Evolutionary conservation across 92 coral and sea anemone species (phyloP), one percentile per base, ranked within the genome.

Genomic region (Epizoanthus scotinus): DNA sequence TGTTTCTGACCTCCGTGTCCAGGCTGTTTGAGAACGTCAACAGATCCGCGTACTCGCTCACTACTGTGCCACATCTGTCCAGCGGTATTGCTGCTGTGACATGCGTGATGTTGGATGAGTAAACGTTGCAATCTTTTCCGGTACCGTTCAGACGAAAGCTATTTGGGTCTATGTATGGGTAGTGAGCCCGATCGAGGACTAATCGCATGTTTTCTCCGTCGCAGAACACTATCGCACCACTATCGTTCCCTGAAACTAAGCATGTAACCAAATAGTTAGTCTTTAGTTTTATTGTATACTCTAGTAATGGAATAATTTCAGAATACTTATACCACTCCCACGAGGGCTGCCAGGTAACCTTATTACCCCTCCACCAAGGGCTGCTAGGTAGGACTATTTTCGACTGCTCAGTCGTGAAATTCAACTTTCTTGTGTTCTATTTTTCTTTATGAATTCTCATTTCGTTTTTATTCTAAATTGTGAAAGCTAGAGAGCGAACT

Each of bases 71-170:
- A 67, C 97, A 92, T 0, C 84, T 53, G n/a, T 86, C 92, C 81
- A 92, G 94, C 50, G 94, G 90, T 66, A 94, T 89, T 56, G 88
- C 64, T 59, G 91, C 87, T 34, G 88, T 26, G 84, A 92, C 90
- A 62, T 91, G 72, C 70, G 92, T 83, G 27, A 19, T 20, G 87
- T 90, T 92, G 13, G 81, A 28, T 26, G 72, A 85, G 8, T 63
- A 19, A 3, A 71, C 83, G 12, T 82, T 80, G 71, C 97, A 92
- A 2, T 58, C 52, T 5, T 67, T 42, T 24, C 80, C 97, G 2
- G 88, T 75, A 3, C 22, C 55, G 28, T 89, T 92, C 38, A 92
- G 82, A 14, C 49, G 85, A 34, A 92, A 84, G n/a, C 86, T 69
- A 0, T 73, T 34, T 6, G 97, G 97, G 56, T 92, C 97, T 12